phyloP scores from a whole-genome alignment of 2,113 vertebrate species.

The Clarias macrocephalus region DNA sequence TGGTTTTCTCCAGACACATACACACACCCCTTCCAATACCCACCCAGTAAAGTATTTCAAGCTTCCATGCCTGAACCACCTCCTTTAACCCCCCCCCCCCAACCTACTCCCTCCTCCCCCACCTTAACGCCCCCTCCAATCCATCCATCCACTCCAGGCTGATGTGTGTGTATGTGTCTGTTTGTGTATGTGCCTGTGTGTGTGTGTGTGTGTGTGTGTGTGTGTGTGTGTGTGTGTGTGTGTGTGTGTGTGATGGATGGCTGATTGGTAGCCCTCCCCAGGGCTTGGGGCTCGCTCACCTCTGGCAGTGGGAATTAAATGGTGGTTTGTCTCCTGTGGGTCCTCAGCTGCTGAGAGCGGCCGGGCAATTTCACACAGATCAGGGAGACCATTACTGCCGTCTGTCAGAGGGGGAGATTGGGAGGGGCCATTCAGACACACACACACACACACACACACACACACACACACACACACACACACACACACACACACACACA shows the following conservation, averaged over 20 bases:
- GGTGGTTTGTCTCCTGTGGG: slow-evolving; percentile 80
- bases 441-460: slow-evolving; percentile 35
- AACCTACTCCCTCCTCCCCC: not conserved
- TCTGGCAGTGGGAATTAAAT: slow-evolving; percentile 80
- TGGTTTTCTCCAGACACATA: slow-evolving; percentile 15
- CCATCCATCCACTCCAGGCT: slow-evolving; percentile 59
- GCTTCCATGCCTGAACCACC: slow-evolving; percentile 29
- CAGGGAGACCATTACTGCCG: slow-evolving; percentile 78
- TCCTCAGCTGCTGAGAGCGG: slow-evolving; percentile 79
- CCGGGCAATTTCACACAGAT: slow-evolving; percentile 81
- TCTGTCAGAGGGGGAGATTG: slow-evolving; percentile 70
- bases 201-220: slow-evolving; percentile 24
- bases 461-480: slow-evolving; percentile 21
- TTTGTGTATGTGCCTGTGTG: slow-evolving; percentile 26
- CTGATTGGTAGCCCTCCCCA: slow-evolving; percentile 79
- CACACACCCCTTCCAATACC: slow-evolving; percentile 8
- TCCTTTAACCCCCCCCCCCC: not conserved
- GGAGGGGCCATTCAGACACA: slow-evolving; percentile 8
- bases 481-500: not conserved
- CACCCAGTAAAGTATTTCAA: slow-evolving; percentile 36
- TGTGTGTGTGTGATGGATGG: slow-evolving; percentile 79
- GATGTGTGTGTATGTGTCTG: not conserved
- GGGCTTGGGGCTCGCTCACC: slow-evolving; percentile 77
- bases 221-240: slow-evolving; percentile 36
- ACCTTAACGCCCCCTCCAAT: not conserved